phyloP scores from a whole-genome alignment of 2,888 invertebrate genomes.

The Stenurella melanura region DNA sequence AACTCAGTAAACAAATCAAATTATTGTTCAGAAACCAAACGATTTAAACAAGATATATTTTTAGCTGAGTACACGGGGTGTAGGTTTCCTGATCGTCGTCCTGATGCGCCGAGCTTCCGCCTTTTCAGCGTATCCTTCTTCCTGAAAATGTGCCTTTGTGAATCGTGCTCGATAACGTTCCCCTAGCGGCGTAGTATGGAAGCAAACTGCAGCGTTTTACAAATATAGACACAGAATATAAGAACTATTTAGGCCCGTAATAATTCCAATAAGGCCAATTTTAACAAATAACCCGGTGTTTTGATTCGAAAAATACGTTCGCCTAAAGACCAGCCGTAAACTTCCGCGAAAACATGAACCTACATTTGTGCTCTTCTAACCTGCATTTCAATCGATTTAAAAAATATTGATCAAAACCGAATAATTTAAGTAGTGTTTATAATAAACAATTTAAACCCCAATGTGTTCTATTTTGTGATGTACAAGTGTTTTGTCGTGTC shows the following conservation, averaged over 20 bases:
- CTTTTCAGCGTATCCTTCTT: slow-evolving; percentile 40
- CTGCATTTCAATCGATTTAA: slow-evolving; percentile 68
- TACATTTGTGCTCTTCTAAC: slow-evolving; percentile 49
- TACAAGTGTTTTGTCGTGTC: slow-evolving; percentile 62
- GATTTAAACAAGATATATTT: neutral
- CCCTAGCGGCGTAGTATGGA: slow-evolving; percentile 65
- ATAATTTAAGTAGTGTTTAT: slow-evolving; percentile 59
- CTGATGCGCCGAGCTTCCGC: slow-evolving; percentile 39
- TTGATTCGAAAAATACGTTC: slow-evolving; percentile 31
- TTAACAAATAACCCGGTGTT: slow-evolving; percentile 45
- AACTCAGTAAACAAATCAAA: no score
- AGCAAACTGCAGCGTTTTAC: slow-evolving; percentile 64
- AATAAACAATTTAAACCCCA: slow-evolving; percentile 60
- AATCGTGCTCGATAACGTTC: slow-evolving; percentile 60
- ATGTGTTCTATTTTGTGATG: slow-evolving; percentile 71
- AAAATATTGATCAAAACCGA: slow-evolving; percentile 68
- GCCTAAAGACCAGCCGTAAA: slow-evolving; percentile 35
- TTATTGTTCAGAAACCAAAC: neutral
- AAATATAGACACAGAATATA: slow-evolving; percentile 63
- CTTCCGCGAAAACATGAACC: slow-evolving; percentile 42
- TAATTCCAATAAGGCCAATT: slow-evolving; percentile 55
- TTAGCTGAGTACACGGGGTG: slow-evolving; percentile 3
- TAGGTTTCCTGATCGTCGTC: slow-evolving; percentile 20
- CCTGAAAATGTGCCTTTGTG: slow-evolving; percentile 61
- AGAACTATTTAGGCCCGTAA: slow-evolving; percentile 53